Percentiles rank a stretch among this genome's conserved stretches.
Conservation (phyloP, 1,140 invertebrate genomes). For the Pseudomyrmex flavicornis region DNA sequence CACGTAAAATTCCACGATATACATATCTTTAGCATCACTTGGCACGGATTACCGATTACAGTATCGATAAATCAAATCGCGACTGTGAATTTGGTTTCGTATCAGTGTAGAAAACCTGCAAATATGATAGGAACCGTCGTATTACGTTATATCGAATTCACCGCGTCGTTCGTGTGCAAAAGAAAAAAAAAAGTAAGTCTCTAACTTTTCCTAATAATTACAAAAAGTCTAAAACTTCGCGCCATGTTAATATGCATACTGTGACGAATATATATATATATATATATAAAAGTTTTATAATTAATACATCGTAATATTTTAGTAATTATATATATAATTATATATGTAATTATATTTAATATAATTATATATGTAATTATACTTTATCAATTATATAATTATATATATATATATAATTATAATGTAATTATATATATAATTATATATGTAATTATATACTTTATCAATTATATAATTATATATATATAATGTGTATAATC, state of each 20-base stretch:
- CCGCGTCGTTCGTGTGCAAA: neutral
- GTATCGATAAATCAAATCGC: slow-evolving; percentile 37
- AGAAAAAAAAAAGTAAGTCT: slow-evolving; percentile 4
- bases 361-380: too few relatives aligned
- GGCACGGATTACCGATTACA: slow-evolving; percentile 72
- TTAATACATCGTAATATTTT: too few relatives aligned
- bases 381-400: too few relatives aligned
- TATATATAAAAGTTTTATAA: too few relatives aligned
- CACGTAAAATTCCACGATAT: slow-evolving; percentile 27
- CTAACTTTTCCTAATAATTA: slow-evolving; percentile 1
- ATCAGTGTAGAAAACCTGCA: slow-evolving; percentile 48
- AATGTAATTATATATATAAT: too few relatives aligned
- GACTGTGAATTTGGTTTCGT: slow-evolving; percentile 14
- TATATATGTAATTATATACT: too few relatives aligned
- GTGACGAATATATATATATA: slow-evolving; percentile 14
- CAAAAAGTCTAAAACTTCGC: neutral
- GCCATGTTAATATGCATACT: neutral
- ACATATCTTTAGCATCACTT: slow-evolving; percentile 75
- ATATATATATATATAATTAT: too few relatives aligned
- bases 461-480: too few relatives aligned
- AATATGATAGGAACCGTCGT: slow-evolving; percentile 26
- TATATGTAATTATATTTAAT: too few relatives aligned
- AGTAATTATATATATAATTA: too few relatives aligned
- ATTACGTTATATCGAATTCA: slow-evolving; percentile 38
- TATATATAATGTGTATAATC: too few relatives aligned